phyloP scores from a whole-genome alignment of 2,113 vertebrate genomes.

The Rhabdomys dilectus region DNA sequence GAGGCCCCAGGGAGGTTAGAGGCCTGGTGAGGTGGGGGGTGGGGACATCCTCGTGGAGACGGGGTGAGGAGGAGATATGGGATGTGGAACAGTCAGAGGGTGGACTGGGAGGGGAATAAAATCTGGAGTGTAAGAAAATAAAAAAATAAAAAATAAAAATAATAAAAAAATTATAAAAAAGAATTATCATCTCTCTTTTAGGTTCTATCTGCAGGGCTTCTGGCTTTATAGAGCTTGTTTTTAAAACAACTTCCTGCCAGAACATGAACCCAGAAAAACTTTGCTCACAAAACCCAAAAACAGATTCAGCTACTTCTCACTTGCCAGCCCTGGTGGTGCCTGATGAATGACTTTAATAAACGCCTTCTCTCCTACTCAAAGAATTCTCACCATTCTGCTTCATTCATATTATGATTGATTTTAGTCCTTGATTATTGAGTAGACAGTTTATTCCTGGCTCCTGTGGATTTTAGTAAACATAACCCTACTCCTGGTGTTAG shows the following conservation, averaged over 20 bases:
- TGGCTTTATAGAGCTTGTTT: slow-evolving; percentile 1
- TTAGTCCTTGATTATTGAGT: slow-evolving; percentile 6
- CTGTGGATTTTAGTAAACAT: slow-evolving; percentile 15
- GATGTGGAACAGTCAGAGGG: too few species aligned
- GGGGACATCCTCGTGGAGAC: too few species aligned
- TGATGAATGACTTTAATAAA: slow-evolving; percentile 78
- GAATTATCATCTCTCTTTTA: not conserved
- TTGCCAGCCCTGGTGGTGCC: slow-evolving; percentile 19
- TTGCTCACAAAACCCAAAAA: slow-evolving; percentile 43
- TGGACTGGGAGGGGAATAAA: too few species aligned
- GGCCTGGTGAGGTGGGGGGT: too few species aligned
- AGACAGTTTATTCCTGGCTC: slow-evolving; percentile 62
- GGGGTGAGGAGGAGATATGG: too few species aligned
- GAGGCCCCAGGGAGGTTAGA: too few species aligned
- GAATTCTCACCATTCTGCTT: slow-evolving; percentile 64
- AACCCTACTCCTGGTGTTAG: slow-evolving; percentile 1
- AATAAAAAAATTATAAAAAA: not conserved
- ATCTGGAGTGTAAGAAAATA: too few species aligned
- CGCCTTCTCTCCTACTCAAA: slow-evolving; percentile 56
- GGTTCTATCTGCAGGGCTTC: not conserved
- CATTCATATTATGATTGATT: slow-evolving; percentile 59
- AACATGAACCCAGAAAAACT: not conserved
- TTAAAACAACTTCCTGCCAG: slow-evolving; percentile 1
- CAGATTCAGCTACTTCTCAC: slow-evolving; percentile 52
- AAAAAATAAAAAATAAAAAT: too few species aligned